Evolutionary conservation across 2,888 invertebrate genomes (phyloP).

Genomic region (Cetonia aurata): DNA sequence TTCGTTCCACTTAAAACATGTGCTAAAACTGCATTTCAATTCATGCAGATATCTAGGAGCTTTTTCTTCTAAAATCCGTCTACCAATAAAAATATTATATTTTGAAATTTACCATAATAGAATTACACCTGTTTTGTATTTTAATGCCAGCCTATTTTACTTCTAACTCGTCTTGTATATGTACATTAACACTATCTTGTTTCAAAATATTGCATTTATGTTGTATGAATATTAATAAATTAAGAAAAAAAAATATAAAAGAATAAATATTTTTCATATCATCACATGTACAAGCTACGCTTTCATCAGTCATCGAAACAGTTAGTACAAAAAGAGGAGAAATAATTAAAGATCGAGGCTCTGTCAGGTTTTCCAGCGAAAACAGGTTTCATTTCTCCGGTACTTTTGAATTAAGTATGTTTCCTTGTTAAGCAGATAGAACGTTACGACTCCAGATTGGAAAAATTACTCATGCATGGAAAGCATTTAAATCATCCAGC

Average conservation of each 20-base stretch:
- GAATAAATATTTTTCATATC: background rate
- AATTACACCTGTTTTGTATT: too few species aligned
- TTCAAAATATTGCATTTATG: too few species aligned
- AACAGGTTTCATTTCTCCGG: conserved; percentile 40
- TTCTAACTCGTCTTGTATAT: too few species aligned
- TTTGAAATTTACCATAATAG: too few species aligned
- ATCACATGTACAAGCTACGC: background rate
- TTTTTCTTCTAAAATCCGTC: too few species aligned
- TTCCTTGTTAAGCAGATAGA: conserved; percentile 44
- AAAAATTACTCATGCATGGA: conserved; percentile 39
- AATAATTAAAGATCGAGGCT: conserved; percentile 26
- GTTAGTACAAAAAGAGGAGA: conserved; percentile 15
- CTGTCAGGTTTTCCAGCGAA: conserved; percentile 33
- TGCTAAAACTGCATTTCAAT: too few species aligned
- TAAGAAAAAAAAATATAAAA: background rate
- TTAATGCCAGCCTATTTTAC: too few species aligned
- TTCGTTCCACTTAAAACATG: too few species aligned
- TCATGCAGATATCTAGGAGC: too few species aligned
- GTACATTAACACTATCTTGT: too few species aligned
- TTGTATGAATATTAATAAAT: too few species aligned
- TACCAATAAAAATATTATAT: too few species aligned
- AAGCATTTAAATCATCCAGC: conserved; percentile 42
- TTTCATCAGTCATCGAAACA: conserved; percentile 13
- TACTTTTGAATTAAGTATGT: conserved; percentile 44
- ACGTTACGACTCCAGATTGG: conserved; percentile 33